These are phyloP conservation scores for Pardalotus punctatus DNA, from an alignment of 2,113 vertebrate genomes.

Conservation along the genomic window DNA sequence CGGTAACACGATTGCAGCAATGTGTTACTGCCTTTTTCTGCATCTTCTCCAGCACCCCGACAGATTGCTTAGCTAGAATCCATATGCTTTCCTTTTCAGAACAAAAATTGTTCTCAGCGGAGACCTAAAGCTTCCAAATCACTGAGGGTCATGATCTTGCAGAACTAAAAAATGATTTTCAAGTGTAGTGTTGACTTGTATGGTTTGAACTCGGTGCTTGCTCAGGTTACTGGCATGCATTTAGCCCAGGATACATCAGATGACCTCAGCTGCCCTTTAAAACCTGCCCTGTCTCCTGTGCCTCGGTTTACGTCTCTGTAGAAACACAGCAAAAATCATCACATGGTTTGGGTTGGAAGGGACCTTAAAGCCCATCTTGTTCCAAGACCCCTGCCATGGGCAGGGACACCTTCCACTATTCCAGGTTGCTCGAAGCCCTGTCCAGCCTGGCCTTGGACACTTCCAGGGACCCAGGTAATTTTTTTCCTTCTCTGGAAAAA, in stretches of 20 bases:
- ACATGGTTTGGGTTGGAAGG: not conserved
- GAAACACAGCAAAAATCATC: not conserved
- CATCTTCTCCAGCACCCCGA: not conserved
- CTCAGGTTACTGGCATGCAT: not conserved
- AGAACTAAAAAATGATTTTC: not conserved
- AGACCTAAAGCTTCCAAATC: not conserved
- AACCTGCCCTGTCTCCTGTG: not conserved
- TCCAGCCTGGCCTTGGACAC: not conserved
- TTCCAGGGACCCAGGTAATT: too few species aligned
- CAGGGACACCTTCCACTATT: not conserved
- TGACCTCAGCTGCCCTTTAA: not conserved
- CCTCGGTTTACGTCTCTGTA: not conserved
- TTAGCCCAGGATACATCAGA: not conserved
- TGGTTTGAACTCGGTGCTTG: not conserved
- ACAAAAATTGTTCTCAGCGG: not conserved
- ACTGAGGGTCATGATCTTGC: not conserved
- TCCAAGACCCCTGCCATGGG: not conserved
- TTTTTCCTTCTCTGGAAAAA: not conserved
- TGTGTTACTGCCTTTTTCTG: conserved; percentile 25
- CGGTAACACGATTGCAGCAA: not conserved
- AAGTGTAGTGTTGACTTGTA: not conserved
- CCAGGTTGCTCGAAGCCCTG: not conserved
- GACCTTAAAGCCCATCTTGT: not conserved
- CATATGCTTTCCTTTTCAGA: conserved; percentile 14
- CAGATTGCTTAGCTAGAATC: not conserved